A percentile compares a stretch with the other conserved stretches of the same genome.
Evolutionary conservation across 1,140 invertebrate species (phyloP).

Genomic region (Elymnias hypermnestra): DNA sequence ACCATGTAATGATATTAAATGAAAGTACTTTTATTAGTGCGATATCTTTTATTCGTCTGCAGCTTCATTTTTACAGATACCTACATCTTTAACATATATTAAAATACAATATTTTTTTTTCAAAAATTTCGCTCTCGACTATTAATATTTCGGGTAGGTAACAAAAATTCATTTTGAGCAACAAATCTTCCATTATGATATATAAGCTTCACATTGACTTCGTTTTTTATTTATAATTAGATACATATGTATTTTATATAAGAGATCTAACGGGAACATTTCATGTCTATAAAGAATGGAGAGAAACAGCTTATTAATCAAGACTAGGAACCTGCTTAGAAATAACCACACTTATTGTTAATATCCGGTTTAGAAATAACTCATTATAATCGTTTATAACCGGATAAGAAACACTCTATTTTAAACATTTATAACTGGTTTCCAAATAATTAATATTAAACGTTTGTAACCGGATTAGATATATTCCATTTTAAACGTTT

Average conservation of each 20-base stretch:
- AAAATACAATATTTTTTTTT: slow-evolving; percentile 24
- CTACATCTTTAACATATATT: slow-evolving; percentile 25
- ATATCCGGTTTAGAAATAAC: no score
- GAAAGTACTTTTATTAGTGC: slow-evolving; percentile 14
- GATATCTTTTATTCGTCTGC: slow-evolving; percentile 24
- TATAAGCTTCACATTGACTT: slow-evolving; percentile 15
- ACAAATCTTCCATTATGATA: slow-evolving; percentile 15
- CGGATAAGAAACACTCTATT: no score
- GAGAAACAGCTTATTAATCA: background rate
- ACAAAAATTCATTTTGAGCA: slow-evolving; percentile 27
- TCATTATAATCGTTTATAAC: no score
- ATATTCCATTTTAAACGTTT: no score
- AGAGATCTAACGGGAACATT: slow-evolving; percentile 16
- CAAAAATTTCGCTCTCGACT: slow-evolving; percentile 16
- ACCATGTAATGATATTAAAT: no score
- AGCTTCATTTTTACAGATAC: slow-evolving; percentile 20
- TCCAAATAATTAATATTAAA: no score
- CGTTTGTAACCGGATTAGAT: no score
- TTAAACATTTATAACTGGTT: no score
- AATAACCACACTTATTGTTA: no score
- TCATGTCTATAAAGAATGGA: background rate
- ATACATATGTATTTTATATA: slow-evolving; percentile 13
- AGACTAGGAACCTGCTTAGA: no score
- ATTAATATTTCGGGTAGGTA: slow-evolving; percentile 18
- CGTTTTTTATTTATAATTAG: background rate